Evolutionary conservation across 1,140 invertebrate species (phyloP), one percentile per base, ranked within the genome.

Genomic region (Dysdera silvatica): DNA sequence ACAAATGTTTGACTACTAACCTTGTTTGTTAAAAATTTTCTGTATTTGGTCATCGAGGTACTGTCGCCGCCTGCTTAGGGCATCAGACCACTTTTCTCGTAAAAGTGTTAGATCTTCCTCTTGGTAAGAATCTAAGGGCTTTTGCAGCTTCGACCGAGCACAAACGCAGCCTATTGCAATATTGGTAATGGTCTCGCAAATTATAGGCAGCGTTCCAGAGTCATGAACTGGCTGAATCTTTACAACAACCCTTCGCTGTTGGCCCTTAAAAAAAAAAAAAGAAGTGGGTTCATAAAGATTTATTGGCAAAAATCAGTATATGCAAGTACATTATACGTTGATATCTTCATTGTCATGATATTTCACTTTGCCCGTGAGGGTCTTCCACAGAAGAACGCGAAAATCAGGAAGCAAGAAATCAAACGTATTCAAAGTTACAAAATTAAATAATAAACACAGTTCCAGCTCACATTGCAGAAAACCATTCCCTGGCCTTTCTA

Each of bases 71-170:
- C 91, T 82, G 63, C 85, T 83, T 61, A 98, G 79, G 12, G 92
- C 91, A 56, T 93, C 89, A 72, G 86, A 89, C 94, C 95, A 98
- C 71, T 93, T 88, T 70, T 93, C 89, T 29, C 93, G 79, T 16
- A 98, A 77, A 35, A 87, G 76, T 6, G 84, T 85, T 33, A 99
- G 79, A 78, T 98, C 95, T 74, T 95, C 92, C 69, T 99, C 95
- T 76, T 98, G 95, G 74, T 98, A 98, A 14, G 92, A 96, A 77
- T 99, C 95, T 53, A 98, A 75, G 0, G 89, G 84, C 75, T 90
- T 90, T 77, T 97, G 92, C n/a, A 94, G 77, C 51, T 76, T 74
- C 35, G 70, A 74, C 68, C 81, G 75, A 16, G 86, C 85, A 55
- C 83, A 84, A n/a, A 96, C 88, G 72, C 89, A 89, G 47, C 93